These are phyloP conservation scores for Shinisaurus crocodilurus DNA, from an alignment of 2,113 vertebrate species.

Conservation along the genomic window DNA sequence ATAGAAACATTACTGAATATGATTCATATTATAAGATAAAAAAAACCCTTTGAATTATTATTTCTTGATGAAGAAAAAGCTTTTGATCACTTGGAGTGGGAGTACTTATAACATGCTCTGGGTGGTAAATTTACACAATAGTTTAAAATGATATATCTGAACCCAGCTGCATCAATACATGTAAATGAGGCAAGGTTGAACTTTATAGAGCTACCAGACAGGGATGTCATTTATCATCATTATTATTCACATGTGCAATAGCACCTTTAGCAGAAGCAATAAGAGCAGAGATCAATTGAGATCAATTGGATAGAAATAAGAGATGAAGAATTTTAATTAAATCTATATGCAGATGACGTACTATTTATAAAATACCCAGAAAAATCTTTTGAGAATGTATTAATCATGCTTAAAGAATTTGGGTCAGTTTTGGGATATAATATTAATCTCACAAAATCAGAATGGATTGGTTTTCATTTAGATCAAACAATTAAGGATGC, in stretches of 20 bases:
- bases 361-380: not conserved
- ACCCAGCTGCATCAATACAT: not conserved
- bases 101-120: not conserved
- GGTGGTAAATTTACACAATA: not conserved
- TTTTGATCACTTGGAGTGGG: not conserved
- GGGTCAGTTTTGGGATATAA: not conserved
- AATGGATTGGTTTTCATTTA: not conserved
- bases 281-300: not conserved
- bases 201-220: not conserved
- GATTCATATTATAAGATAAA: too few species aligned
- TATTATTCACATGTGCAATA: not conserved
- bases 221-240: too few species aligned
- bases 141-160: not conserved
- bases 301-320: not conserved
- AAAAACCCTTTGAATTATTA: too few species aligned
- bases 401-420: not conserved
- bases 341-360: not conserved
- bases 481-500: not conserved
- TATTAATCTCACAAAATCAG: not conserved
- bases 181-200: not conserved
- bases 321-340: not conserved
- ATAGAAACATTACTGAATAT: too few species aligned
- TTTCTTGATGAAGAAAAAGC: too few species aligned
- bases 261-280: not conserved
- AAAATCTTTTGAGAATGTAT: not conserved